These are phyloP conservation scores for Bettongia penicillata DNA, from an alignment of 2,113 vertebrate genomes.

Conservation along the genomic window DNA sequence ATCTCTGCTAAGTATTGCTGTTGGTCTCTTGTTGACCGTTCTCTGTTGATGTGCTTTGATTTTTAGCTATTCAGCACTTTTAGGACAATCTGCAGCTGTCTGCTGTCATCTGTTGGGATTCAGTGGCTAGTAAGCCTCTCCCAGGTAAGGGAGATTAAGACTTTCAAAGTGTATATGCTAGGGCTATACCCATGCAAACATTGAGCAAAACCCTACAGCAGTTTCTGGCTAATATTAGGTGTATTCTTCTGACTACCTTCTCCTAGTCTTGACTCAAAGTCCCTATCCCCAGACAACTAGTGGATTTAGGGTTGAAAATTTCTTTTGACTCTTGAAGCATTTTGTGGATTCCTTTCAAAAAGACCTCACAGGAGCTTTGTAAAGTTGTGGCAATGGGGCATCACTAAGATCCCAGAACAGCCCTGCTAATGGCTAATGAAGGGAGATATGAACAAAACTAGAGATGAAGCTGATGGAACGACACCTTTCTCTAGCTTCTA, in stretches of 20 bases:
- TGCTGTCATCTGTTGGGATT: not conserved
- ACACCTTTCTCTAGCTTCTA: not conserved
- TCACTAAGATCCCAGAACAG: not conserved
- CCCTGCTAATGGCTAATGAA: not conserved
- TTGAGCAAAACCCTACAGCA: not conserved
- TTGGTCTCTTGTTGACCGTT: not conserved
- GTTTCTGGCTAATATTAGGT: no score
- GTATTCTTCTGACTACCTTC: not conserved
- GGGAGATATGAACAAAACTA: not conserved
- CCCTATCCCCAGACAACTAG: not conserved
- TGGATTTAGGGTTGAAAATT: not conserved
- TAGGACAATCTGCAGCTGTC: not conserved
- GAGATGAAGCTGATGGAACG: not conserved
- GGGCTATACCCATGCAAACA: not conserved
- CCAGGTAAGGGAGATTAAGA: not conserved
- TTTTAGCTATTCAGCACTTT: not conserved
- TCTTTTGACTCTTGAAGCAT: not conserved
- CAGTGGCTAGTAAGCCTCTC: not conserved
- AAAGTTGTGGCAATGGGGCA: not conserved
- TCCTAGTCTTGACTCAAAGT: not conserved
- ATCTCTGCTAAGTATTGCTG: not conserved
- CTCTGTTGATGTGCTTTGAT: not conserved
- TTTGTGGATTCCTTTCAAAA: not conserved
- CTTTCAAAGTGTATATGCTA: not conserved
- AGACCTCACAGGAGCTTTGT: not conserved